Evolutionary conservation across 2,113 vertebrate species (phyloP).

Genomic region (Paralichthys olivaceus): DNA sequence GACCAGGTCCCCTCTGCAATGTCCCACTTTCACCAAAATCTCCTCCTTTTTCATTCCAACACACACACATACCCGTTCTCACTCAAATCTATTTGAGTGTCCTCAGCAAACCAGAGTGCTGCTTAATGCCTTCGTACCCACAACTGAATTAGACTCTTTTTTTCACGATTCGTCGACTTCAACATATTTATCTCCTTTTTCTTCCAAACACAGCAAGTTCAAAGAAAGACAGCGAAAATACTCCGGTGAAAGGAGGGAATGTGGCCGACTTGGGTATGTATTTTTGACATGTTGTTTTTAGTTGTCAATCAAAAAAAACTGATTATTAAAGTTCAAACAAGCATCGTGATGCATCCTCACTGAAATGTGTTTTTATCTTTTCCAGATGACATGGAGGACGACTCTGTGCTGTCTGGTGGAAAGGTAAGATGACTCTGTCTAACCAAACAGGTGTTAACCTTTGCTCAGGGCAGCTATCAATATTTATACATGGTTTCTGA

Average conservation of each 20-base stretch:
- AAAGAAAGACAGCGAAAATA: constrained; percentile 95
- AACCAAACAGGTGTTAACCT: no score
- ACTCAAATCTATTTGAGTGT: constrained; percentile 21
- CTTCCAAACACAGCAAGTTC: constrained; percentile 85
- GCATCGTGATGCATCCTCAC: no score
- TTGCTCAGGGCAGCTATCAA: no score
- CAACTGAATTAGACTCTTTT: constrained; percentile 19
- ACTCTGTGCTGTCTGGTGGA: constrained; percentile 88
- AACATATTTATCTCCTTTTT: constrained; percentile 10
- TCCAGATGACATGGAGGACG: constrained; percentile 96
- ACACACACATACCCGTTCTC: neutral
- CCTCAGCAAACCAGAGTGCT: constrained; percentile 24
- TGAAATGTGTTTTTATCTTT: neutral
- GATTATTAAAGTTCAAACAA: no score
- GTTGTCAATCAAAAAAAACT: no score
- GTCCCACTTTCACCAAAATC: constrained; percentile 58
- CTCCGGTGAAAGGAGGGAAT: constrained; percentile 92
- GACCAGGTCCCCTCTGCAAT: constrained; percentile 52
- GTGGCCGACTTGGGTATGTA: constrained; percentile 90
- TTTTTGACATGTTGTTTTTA: neutral
- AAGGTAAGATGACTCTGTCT: constrained; percentile 84
- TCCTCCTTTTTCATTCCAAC: neutral
- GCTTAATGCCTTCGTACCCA: constrained; percentile 13
- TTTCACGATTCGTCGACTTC: neutral
- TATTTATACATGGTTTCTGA: no score